These are phyloP conservation scores for Cichlasoma orientale DNA, from an alignment of 2,797 vertebrate genomes.

Conservation along the genomic window DNA sequence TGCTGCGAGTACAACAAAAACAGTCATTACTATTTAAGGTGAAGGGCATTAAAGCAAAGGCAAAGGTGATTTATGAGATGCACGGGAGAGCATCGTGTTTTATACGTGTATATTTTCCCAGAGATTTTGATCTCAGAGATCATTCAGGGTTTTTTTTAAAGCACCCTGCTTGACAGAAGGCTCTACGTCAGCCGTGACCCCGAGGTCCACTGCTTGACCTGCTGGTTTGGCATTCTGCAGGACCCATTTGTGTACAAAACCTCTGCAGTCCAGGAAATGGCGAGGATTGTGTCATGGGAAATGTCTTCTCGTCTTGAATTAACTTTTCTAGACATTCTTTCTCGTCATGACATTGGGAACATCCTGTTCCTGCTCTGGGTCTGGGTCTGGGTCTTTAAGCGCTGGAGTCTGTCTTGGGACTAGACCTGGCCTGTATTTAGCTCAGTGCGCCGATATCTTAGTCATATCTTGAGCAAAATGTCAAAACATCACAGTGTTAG, in stretches of 20 bases:
- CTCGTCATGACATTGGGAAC: constrained; percentile 34
- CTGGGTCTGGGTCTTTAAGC: constrained; percentile 15
- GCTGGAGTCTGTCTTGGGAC: constrained; percentile 14
- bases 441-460: not conserved
- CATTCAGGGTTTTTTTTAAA: not conserved
- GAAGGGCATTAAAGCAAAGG: constrained; percentile 5
- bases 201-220: constrained; percentile 28
- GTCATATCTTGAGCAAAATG: constrained; percentile 8
- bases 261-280: constrained; percentile 55
- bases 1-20: not conserved
- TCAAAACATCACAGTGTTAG: constrained; percentile 20
- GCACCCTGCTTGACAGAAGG: constrained; percentile 8
- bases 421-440: constrained; percentile 30
- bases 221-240: constrained; percentile 27
- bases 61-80: constrained; percentile 10
- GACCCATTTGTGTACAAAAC: constrained; percentile 59
- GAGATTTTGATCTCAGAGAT: constrained; percentile 16
- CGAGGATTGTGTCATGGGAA: constrained; percentile 72
- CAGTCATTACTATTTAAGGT: not conserved
- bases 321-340: constrained; percentile 48
- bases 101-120: constrained; percentile 33
- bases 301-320: constrained; percentile 42
- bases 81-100: constrained; percentile 7
- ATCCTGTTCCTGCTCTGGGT: constrained; percentile 57
- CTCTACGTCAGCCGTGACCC: constrained; percentile 56